These are phyloP conservation scores for Leucoma salicis DNA, from an alignment of 2,888 invertebrate genomes.

Conservation along the genomic window DNA sequence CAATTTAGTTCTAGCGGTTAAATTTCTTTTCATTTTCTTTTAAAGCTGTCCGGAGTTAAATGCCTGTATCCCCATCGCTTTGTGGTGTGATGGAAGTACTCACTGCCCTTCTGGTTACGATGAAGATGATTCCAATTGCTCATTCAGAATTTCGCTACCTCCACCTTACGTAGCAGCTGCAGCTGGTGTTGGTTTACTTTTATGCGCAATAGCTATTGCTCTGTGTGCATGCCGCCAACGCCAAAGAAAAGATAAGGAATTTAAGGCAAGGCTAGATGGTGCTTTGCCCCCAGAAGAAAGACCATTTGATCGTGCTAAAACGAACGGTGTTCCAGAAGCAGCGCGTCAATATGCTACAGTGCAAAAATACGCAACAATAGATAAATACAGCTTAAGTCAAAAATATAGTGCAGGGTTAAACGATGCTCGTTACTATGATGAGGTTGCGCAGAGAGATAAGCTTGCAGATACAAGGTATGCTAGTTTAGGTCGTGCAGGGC, in stretches of 20 bases:
- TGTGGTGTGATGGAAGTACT: constrained; percentile 91
- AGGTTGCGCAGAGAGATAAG: constrained; percentile 77
- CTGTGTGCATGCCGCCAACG: constrained; percentile 84
- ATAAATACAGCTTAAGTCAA: constrained; percentile 79
- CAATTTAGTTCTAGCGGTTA: too few relatives aligned
- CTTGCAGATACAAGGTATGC: constrained; percentile 77
- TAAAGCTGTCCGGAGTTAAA: constrained; percentile 89
- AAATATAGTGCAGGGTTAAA: constrained; percentile 79
- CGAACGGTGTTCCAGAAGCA: constrained; percentile 69
- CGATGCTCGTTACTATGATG: constrained; percentile 77
- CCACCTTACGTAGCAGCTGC: constrained; percentile 85
- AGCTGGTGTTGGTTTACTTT: constrained; percentile 83
- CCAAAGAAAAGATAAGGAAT: constrained; percentile 82
- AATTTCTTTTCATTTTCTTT: constrained; percentile 6
- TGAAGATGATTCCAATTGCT: constrained; percentile 89
- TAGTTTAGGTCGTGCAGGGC: constrained; percentile 71
- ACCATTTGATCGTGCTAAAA: constrained; percentile 82
- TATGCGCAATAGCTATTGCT: constrained; percentile 81
- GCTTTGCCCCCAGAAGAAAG: constrained; percentile 82
- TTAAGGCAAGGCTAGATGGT: constrained; percentile 83
- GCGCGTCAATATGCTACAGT: constrained; percentile 74
- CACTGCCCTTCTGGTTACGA: constrained; percentile 93
- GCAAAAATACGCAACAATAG: constrained; percentile 79
- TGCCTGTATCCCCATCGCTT: constrained; percentile 88
- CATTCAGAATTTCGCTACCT: constrained; percentile 85